Conservation (phyloP, 2,797 vertebrate species). For the Aldrovandia affinis region DNA sequence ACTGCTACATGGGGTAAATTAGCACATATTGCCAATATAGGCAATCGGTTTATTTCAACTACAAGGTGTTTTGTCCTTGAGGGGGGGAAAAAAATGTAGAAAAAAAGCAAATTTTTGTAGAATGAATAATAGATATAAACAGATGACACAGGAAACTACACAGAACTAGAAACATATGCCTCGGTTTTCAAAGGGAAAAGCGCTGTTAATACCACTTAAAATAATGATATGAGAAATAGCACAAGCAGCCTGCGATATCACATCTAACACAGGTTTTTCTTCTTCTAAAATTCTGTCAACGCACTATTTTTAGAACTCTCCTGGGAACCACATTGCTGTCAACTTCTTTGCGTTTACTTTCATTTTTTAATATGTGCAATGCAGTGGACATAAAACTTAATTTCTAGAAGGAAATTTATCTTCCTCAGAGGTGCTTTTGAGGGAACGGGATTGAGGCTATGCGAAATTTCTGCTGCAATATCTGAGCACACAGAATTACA, state of each 20-base stretch:
- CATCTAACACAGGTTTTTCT: slow-evolving; percentile 3
- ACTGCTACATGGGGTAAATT: background rate
- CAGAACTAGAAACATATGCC: background rate
- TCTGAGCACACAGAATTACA: slow-evolving; percentile 31
- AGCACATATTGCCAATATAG: background rate
- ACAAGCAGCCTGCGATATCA: slow-evolving; percentile 27
- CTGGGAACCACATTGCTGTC: slow-evolving; percentile 33
- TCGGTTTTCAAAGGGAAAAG: slow-evolving; percentile 49
- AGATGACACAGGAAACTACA: background rate
- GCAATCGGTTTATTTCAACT: background rate
- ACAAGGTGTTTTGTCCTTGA: background rate
- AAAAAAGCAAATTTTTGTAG: background rate
- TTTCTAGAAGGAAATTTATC: slow-evolving; percentile 46
- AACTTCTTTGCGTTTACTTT: slow-evolving; percentile 32
- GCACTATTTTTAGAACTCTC: slow-evolving; percentile 41
- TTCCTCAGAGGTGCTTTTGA: slow-evolving; percentile 45
- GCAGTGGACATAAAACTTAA: slow-evolving; percentile 47
- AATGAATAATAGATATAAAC: background rate
- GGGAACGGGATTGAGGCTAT: slow-evolving; percentile 40
- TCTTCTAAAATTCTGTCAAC: slow-evolving; percentile 36
- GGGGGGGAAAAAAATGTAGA: background rate
- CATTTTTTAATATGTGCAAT: slow-evolving; percentile 40
- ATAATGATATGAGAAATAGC: slow-evolving; percentile 41
- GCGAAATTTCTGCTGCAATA: background rate
- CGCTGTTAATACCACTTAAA: slow-evolving; percentile 34